phyloP scores from a whole-genome alignment of 2,797 vertebrate species.

The Xiphorhynchus erythropygius region DNA sequence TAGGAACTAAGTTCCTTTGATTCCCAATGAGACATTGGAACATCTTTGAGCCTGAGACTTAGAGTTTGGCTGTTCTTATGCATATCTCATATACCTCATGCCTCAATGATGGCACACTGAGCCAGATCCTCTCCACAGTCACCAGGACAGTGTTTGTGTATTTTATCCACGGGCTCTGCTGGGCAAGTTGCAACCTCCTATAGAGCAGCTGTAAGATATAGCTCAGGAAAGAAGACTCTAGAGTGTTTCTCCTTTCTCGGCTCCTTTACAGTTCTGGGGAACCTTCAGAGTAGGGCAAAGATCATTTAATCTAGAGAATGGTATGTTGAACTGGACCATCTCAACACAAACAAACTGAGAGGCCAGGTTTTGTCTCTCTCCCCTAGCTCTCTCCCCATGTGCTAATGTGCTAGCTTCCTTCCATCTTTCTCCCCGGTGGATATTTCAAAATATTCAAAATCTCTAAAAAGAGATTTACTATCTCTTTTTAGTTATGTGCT shows the following conservation, averaged over 20 bases:
- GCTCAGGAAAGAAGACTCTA: neutral
- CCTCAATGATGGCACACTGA: neutral
- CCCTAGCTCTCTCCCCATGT: neutral
- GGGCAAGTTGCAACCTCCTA: neutral
- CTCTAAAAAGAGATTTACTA: constrained; percentile 16
- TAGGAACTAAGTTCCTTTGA: neutral
- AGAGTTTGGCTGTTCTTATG: neutral
- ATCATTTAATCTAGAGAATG: neutral
- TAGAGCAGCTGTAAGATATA: neutral
- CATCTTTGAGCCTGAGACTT: neutral
- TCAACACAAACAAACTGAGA: neutral
- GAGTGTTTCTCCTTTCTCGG: neutral
- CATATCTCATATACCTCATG: neutral
- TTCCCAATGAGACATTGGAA: neutral
- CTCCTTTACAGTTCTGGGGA: neutral
- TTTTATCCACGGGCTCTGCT: neutral
- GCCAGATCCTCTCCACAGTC: neutral
- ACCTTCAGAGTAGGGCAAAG: neutral
- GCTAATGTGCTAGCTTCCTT: neutral
- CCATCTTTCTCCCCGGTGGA: neutral
- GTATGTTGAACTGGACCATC: neutral
- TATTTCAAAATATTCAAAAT: no score
- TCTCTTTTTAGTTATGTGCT: neutral
- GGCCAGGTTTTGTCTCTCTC: neutral
- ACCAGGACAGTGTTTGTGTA: neutral